These are phyloP conservation scores for Trissolcus brochymenae DNA, from an alignment of 2,888 invertebrate genomes.

Conservation along the genomic window DNA sequence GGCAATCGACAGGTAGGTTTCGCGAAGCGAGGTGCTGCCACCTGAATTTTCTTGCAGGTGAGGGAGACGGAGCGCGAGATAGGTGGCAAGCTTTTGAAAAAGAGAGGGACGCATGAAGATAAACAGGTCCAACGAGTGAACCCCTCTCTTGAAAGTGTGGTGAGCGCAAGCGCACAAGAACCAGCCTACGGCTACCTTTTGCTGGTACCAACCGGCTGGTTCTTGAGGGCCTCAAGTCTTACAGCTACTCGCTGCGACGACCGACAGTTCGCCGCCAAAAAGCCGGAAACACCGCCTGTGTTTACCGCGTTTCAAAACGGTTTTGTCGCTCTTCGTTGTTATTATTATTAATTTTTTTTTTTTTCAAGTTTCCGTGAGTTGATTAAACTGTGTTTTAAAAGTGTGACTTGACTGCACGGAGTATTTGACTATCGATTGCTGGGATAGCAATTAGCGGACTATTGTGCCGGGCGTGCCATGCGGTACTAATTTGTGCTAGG, in stretches of 20 bases:
- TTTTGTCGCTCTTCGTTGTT: slow-evolving; percentile 1
- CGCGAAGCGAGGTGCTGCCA: slow-evolving; percentile 54
- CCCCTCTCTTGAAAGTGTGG: slow-evolving; percentile 45
- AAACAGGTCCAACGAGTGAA: slow-evolving; percentile 59
- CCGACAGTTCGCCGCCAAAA: slow-evolving; percentile 40
- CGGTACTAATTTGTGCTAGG: slow-evolving; percentile 39
- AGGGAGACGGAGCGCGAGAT: slow-evolving; percentile 38
- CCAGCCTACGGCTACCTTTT: slow-evolving; percentile 60
- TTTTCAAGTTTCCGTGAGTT: neutral
- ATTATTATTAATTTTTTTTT: neutral
- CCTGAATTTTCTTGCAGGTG: slow-evolving; percentile 60
- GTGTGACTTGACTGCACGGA: slow-evolving; percentile 22
- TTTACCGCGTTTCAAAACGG: slow-evolving; percentile 13
- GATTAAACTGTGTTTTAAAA: slow-evolving; percentile 1
- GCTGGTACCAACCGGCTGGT: slow-evolving; percentile 59
- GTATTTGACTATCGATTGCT: slow-evolving; percentile 18
- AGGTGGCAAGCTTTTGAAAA: slow-evolving; percentile 17
- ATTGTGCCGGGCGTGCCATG: slow-evolving; percentile 43
- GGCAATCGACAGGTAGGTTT: slow-evolving; percentile 39
- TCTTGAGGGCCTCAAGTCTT: slow-evolving; percentile 66
- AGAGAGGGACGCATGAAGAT: slow-evolving; percentile 47
- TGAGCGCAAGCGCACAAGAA: slow-evolving; percentile 58
- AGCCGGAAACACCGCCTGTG: slow-evolving; percentile 40
- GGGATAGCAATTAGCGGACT: slow-evolving; percentile 31
- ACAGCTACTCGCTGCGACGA: slow-evolving; percentile 46